Conservation (phyloP, 2,797 vertebrate species). For the Limnodromus scolopaceus region DNA sequence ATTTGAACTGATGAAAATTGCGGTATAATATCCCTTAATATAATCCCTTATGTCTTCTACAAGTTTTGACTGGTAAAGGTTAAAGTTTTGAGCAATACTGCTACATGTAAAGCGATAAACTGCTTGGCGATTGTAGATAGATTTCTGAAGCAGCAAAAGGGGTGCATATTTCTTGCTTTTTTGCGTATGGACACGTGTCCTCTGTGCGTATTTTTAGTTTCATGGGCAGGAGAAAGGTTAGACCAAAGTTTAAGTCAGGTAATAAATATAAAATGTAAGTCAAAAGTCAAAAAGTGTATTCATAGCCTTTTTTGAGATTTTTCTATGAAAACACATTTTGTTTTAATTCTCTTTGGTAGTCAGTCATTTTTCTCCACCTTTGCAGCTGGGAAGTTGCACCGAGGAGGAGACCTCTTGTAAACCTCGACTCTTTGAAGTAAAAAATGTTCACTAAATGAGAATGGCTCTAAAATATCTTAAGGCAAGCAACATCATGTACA, state of each 20-base stretch:
- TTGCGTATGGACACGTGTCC: accelerated
- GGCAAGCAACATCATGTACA: neutral
- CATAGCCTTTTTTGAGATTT: neutral
- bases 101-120: neutral
- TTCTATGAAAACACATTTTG: neutral
- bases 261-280: neutral
- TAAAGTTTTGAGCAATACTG: neutral
- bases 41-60: neutral
- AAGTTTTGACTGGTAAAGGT: neutral
- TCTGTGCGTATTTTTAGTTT: neutral
- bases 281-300: neutral
- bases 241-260: neutral
- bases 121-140: neutral
- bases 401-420: neutral
- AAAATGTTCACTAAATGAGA: slow-evolving; percentile 6
- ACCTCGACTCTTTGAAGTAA: neutral
- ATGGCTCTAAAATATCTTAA: neutral
- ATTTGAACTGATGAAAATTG: neutral
- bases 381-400: neutral
- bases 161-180: neutral
- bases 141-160: neutral
- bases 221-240: neutral
- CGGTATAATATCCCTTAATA: neutral
- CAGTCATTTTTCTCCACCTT: neutral
- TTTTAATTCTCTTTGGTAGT: neutral